Evolutionary conservation across 1,140 invertebrate species (phyloP).

Genomic region (Drosophila jambulina): DNA sequence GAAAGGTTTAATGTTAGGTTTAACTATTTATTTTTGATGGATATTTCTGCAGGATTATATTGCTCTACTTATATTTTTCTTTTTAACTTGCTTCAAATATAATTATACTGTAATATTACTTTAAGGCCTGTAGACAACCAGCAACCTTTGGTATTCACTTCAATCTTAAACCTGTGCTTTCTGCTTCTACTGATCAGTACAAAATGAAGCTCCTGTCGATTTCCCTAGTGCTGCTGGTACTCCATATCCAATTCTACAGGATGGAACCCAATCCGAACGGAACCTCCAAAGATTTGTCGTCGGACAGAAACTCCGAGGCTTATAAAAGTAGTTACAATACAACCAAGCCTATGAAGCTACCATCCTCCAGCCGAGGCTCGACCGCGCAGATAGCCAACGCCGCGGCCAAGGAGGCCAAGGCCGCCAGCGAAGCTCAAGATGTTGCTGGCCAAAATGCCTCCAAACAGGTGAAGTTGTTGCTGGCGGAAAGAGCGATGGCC

Average conservation of each 20-base stretch:
- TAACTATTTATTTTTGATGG: too few relatives aligned
- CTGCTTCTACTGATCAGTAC: background rate
- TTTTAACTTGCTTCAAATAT: too few relatives aligned
- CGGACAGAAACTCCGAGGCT: background rate
- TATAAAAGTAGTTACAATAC: background rate
- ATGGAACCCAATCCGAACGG: background rate
- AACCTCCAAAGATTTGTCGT: accelerated
- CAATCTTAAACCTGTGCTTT: background rate
- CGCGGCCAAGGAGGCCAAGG: constrained; percentile 88
- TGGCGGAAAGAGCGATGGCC: constrained; percentile 88
- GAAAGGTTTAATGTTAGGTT: background rate
- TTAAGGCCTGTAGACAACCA: background rate
- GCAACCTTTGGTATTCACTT: background rate
- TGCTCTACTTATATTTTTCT: background rate
- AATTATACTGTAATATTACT: too few relatives aligned
- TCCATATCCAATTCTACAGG: background rate
- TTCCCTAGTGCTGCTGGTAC: background rate
- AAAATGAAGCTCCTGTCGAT: background rate
- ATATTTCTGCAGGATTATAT: background rate
- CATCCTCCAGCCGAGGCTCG: too few relatives aligned
- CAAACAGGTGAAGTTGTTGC: constrained; percentile 88
- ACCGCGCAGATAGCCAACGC: constrained; percentile 87
- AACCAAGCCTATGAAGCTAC: background rate
- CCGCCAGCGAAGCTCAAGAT: constrained; percentile 88
- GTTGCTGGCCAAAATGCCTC: constrained; percentile 88